Evolutionary conservation across 2,888 invertebrate genomes (phyloP).

Genomic region (Harpalus rubripes): DNA sequence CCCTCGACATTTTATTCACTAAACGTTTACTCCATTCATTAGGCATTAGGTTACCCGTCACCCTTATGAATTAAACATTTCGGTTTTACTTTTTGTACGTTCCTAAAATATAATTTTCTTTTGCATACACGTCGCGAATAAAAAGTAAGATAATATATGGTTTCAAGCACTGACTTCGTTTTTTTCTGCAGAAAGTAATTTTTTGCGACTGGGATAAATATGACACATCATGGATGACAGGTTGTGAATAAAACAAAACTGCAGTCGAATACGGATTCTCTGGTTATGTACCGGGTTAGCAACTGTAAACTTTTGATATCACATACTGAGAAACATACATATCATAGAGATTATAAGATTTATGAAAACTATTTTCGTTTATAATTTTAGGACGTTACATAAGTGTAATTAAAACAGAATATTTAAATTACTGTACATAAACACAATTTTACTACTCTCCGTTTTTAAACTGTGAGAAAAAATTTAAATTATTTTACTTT

Average conservation of each 20-base stretch:
- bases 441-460: too few species aligned
- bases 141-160: slow-evolving; percentile 1
- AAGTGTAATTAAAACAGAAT: too few species aligned
- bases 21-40: too few species aligned
- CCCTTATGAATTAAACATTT: background rate
- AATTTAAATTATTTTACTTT: too few species aligned
- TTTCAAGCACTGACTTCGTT: background rate
- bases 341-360: too few species aligned
- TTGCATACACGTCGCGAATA: background rate
- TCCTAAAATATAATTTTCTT: background rate
- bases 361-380: background rate
- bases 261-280: background rate
- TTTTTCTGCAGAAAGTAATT: background rate
- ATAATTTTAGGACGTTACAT: too few species aligned
- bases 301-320: slow-evolving; percentile 11
- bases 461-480: too few species aligned
- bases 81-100: background rate
- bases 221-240: background rate
- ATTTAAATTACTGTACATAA: too few species aligned
- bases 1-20: background rate
- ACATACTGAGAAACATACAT: background rate
- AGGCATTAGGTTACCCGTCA: too few species aligned
- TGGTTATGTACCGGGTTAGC: background rate
- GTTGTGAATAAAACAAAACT: slow-evolving; percentile 14
- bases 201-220: background rate